These are phyloP conservation scores for Chesias legatella DNA, from an alignment of 2,888 invertebrate genomes.

Conservation along the genomic window DNA sequence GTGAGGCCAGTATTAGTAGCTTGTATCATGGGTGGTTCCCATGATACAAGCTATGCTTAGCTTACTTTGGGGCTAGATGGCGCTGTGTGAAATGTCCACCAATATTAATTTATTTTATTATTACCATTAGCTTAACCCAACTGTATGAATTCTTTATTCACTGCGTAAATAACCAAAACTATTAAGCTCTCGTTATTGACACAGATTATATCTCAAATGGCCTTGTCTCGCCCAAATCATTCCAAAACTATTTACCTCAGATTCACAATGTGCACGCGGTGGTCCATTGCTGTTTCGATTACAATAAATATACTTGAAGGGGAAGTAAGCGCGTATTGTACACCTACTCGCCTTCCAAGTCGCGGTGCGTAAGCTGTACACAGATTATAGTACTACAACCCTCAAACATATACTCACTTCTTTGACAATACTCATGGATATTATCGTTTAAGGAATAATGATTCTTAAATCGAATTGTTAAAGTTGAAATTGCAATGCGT, in stretches of 20 bases:
- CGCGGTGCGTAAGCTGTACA: conserved; percentile 21
- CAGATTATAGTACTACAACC: not conserved
- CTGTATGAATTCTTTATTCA: conserved; percentile 10
- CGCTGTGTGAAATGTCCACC: no score
- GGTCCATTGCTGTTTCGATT: conserved; percentile 39
- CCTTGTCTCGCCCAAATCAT: conserved; percentile 30
- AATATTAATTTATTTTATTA: no score
- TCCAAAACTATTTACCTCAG: conserved; percentile 22
- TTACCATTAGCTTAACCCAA: conserved; percentile 21
- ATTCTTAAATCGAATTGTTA: no score
- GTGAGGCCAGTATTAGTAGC: no score
- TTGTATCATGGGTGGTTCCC: no score
- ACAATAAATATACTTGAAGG: conserved; percentile 12
- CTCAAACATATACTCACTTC: no score
- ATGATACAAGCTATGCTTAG: no score
- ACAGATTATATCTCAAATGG: conserved; percentile 31
- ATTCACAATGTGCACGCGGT: conserved; percentile 39
- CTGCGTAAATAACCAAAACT: conserved; percentile 40
- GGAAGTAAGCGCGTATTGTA: conserved; percentile 19
- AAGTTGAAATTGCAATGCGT: no score
- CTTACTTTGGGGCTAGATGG: no score
- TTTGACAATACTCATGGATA: no score
- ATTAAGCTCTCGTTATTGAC: conserved; percentile 46
- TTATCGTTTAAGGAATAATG: no score
- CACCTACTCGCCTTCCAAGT: conserved; percentile 13